Conservation (phyloP, 2,113 vertebrate genomes). For the Sander vitreus region DNA sequence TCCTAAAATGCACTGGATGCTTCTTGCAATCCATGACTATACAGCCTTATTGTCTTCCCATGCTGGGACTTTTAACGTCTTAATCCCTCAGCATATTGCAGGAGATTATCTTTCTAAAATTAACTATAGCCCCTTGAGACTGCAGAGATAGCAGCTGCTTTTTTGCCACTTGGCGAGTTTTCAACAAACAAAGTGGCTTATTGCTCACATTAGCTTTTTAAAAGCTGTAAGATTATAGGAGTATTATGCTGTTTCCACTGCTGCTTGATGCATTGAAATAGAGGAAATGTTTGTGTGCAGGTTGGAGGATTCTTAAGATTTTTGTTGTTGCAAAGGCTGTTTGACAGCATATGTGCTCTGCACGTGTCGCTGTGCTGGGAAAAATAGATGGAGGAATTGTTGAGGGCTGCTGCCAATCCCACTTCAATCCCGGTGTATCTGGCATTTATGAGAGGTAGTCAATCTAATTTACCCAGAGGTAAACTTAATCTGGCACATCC, state of each 20-base stretch:
- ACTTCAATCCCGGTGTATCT: slow-evolving; percentile 42
- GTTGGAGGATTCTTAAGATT: slow-evolving; percentile 35
- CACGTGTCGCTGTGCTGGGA: slow-evolving; percentile 46
- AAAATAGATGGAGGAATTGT: slow-evolving; percentile 58
- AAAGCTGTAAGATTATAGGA: slow-evolving; percentile 57
- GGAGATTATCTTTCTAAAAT: slow-evolving; percentile 86
- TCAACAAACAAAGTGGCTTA: slow-evolving; percentile 79
- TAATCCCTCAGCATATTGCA: slow-evolving; percentile 81
- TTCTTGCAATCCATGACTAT: slow-evolving; percentile 44
- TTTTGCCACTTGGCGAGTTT: slow-evolving; percentile 76
- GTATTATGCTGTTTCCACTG: slow-evolving; percentile 45
- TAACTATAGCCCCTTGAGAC: slow-evolving; percentile 81
- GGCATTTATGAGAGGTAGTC: slow-evolving; percentile 56
- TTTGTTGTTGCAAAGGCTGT: slow-evolving; percentile 36
- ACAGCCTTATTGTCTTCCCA: slow-evolving; percentile 63
- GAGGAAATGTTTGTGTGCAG: slow-evolving; percentile 43
- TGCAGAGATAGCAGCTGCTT: slow-evolving; percentile 81
- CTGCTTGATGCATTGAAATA: slow-evolving; percentile 37
- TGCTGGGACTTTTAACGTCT: slow-evolving; percentile 73
- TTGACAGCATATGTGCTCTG: slow-evolving; percentile 57
- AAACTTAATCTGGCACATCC: slow-evolving; percentile 45
- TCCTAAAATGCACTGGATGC: slow-evolving; percentile 56
- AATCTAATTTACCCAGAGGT: slow-evolving; percentile 59
- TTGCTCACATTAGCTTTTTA: slow-evolving; percentile 67
- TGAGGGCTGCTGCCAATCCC: slow-evolving; percentile 53